Conservation (phyloP, 1,140 invertebrate species). For the Apis cerana region DNA sequence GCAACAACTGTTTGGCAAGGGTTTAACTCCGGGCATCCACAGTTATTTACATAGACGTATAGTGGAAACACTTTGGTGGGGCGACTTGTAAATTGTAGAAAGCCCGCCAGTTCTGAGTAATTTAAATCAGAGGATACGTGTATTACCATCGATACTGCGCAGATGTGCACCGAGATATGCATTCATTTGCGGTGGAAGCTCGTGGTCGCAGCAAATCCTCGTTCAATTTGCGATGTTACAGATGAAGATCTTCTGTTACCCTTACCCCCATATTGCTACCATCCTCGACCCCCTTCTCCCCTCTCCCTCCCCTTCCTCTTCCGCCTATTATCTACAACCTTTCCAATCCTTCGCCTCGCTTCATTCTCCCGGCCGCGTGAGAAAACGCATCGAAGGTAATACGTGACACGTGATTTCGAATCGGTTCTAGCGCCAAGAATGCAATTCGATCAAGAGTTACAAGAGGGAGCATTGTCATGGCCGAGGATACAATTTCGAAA, state of each 20-base stretch:
- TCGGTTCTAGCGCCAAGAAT: slow-evolving; percentile 42
- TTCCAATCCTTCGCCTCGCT: slow-evolving; percentile 48
- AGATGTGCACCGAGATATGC: slow-evolving; percentile 65
- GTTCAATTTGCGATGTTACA: slow-evolving; percentile 77
- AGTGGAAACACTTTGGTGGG: neutral
- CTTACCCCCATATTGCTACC: slow-evolving; percentile 34
- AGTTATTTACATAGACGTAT: slow-evolving; percentile 4
- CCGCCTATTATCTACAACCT: slow-evolving; percentile 50
- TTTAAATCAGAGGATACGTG: slow-evolving; percentile 66
- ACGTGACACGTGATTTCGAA: slow-evolving; percentile 65
- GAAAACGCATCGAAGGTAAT: slow-evolving; percentile 67
- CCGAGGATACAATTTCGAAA: slow-evolving; percentile 26
- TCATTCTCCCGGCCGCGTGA: slow-evolving; percentile 57
- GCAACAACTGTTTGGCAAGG: neutral
- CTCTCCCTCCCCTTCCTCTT: neutral
- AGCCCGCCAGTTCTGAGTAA: slow-evolving; percentile 46
- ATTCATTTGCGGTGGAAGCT: slow-evolving; percentile 76
- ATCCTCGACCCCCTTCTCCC: neutral
- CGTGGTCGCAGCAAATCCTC: slow-evolving; percentile 74
- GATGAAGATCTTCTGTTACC: slow-evolving; percentile 70
- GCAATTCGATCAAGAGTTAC: slow-evolving; percentile 61
- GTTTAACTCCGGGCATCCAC: neutral
- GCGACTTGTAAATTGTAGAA: slow-evolving; percentile 56
- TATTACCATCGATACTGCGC: slow-evolving; percentile 57
- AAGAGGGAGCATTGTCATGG: slow-evolving; percentile 55